Base-by-base conservation (phyloP, 2,888 invertebrate genomes). In the Ornithoptera alexandrae region DNA sequence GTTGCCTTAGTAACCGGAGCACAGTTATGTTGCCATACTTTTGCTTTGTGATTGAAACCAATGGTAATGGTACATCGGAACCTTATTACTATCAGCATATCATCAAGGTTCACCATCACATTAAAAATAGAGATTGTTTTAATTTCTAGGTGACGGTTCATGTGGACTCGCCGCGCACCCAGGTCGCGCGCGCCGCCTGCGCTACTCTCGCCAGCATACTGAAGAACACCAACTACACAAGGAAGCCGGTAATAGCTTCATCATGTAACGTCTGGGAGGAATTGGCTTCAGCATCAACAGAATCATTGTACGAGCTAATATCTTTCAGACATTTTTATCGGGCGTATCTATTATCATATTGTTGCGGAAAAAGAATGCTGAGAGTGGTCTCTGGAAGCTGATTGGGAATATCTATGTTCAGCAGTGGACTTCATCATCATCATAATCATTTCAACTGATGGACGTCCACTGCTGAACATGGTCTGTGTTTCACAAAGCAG, bases 151-250 rank as follows among this genome's bases (percentile, higher is more conserved):
- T 90, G 57, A 79, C 78, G 2, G 72, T 74, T 0, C 87, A 87
- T 61, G 79, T 90, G 10, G 91, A 92, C 15, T 92, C 90, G 0
- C 90, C 92, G 3, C 82, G 92, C 24, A 86, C 91, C 5, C 88
- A 86, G 67, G 87, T 92, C 8, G 85, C 89, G 0, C 82, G 84
- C 24, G 70, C 82, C 8, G 92, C 92, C 0, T 92, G 92, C 76
- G 77, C 72, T 65, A 84, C 88, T 0, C 78, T 91, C 0, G 87
- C 90, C 2, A 73, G 78, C 53, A 82, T 92, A 56, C 66, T 92
- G 56, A 88, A 85, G 75, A 87, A 88, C 67, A 92, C 92, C n/a
- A 88, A 87, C 70, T 92, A 90, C 65, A 91, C 91, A 0, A 91
- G 89, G 72, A 92, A 91, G 73, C 92, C 92, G 72, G 92, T 92